Conservation (phyloP, 2,113 vertebrate genomes). For the Athene cunicularia region DNA sequence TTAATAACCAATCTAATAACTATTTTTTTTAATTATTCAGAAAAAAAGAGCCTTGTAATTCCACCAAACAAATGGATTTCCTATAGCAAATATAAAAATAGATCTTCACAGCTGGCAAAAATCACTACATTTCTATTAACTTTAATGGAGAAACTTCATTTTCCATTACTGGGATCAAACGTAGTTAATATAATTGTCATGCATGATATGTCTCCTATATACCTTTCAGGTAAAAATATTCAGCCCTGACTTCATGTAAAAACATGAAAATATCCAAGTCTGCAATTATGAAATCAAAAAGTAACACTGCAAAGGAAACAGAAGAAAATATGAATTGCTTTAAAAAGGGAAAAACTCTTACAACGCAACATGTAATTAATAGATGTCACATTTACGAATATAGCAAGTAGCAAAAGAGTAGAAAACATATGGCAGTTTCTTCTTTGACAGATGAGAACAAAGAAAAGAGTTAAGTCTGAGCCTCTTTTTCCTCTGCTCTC, state of each 20-base stretch:
- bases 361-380: not conserved
- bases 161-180: constrained; percentile 11
- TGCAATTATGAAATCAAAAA: constrained; percentile 9
- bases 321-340: not conserved
- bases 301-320: not conserved
- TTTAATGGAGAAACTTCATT: not conserved
- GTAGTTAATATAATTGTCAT: not conserved
- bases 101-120: not conserved
- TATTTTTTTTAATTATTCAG: not conserved
- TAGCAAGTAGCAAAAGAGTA: not conserved
- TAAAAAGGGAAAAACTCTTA: not conserved
- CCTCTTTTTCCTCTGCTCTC: not conserved
- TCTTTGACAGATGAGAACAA: constrained; percentile 23
- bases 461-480: not conserved
- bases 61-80: constrained; percentile 14
- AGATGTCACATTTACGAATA: not conserved
- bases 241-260: not conserved
- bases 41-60: not conserved
- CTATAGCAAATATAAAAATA: not conserved
- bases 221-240: not conserved
- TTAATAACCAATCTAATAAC: not conserved
- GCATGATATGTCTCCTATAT: not conserved
- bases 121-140: not conserved
- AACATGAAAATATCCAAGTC: not conserved
- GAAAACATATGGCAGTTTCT: not conserved